Percentiles rank a stretch among this genome's conserved stretches.
These are phyloP conservation scores for Heterohyrax brucei DNA, from an alignment of 2,797 vertebrate species.

Conservation along the genomic window DNA sequence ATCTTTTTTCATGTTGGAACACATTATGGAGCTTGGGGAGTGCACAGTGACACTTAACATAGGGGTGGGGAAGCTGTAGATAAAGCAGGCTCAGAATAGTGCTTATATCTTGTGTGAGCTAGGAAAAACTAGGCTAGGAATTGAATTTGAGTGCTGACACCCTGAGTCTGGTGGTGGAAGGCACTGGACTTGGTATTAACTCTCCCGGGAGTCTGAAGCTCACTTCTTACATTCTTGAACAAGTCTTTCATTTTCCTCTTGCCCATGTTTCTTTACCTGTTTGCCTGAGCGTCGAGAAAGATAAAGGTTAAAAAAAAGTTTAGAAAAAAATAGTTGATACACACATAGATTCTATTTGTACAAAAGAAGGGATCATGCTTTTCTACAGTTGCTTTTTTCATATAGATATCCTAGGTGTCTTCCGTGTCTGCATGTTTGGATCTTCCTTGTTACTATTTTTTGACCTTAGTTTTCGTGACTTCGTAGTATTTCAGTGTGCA, in stretches of 20 bases:
- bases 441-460: not conserved
- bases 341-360: too few species aligned
- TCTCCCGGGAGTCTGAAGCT: not conserved
- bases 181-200: not conserved
- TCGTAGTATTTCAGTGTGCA: not conserved
- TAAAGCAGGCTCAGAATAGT: not conserved
- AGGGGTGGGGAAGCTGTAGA: not conserved
- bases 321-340: too few species aligned
- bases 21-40: not conserved
- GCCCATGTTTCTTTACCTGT: not conserved
- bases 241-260: too few species aligned
- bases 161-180: not conserved
- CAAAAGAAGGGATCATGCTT: not conserved
- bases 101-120: not conserved
- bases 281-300: not conserved
- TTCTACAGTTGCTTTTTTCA: not conserved
- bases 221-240: too few species aligned
- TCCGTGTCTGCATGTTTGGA: not conserved
- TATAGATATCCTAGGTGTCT: not conserved
- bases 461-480: not conserved
- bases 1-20: conserved; percentile 8
- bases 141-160: not conserved
- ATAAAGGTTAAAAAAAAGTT: not conserved
- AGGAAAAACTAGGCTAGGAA: not conserved
- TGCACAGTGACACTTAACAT: not conserved